Conservation (phyloP, 2,888 invertebrate genomes). For the Chromoteleia sp. region DNA sequence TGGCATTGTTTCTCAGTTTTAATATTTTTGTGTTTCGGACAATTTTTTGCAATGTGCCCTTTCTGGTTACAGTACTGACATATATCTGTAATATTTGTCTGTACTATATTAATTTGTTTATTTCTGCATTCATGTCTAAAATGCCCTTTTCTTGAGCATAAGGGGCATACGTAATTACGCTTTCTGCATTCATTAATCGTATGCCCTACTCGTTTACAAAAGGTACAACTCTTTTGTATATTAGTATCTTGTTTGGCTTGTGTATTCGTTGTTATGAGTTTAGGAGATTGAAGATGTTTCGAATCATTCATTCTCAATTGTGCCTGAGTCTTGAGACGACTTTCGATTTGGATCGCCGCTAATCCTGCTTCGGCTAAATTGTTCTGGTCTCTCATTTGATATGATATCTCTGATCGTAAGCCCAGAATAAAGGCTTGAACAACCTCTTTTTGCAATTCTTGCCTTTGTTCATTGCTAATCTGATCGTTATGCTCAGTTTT, state of each 20-base stretch:
- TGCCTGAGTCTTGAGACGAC: constrained; percentile 1
- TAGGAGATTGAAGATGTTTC: neutral
- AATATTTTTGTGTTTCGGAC: neutral
- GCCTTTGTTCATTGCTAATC: neutral
- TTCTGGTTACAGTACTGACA: constrained; percentile 30
- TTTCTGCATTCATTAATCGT: constrained; percentile 11
- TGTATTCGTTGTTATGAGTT: neutral
- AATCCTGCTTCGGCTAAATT: constrained; percentile 2
- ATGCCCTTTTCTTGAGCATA: constrained; percentile 25
- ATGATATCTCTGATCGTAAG: neutral
- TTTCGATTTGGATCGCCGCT: constrained; percentile 18
- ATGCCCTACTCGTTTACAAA: constrained; percentile 32
- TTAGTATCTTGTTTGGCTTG: neutral
- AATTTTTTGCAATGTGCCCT: constrained; percentile 41
- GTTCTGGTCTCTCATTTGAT: neutral
- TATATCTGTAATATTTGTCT: neutral
- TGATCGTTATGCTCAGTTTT: constrained; percentile 20
- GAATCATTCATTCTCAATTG: neutral
- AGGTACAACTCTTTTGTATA: constrained; percentile 4
- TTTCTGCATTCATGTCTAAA: neutral
- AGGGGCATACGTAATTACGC: neutral
- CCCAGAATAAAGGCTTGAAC: constrained; percentile 1
- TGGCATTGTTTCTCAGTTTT: constrained; percentile 19
- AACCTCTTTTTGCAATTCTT: constrained; percentile 33
- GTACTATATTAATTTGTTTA: neutral